Evolutionary conservation across 2,888 invertebrate species (phyloP).

Genomic region (Notocelia uddmanniana): DNA sequence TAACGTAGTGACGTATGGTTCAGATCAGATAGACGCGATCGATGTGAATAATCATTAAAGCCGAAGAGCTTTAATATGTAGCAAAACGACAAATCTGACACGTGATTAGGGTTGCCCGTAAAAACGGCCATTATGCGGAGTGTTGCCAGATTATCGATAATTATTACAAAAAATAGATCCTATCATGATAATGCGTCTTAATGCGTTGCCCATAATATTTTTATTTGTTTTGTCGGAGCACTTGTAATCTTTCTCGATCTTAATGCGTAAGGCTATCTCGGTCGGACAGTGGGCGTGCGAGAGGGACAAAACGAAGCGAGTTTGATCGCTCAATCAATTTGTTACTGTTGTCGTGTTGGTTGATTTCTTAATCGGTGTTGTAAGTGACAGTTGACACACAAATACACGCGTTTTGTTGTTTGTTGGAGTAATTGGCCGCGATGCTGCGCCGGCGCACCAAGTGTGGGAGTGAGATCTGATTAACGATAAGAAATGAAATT

Average conservation of each 20-base stretch:
- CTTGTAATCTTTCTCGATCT: constrained; percentile 70
- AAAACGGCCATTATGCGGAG: constrained; percentile 82
- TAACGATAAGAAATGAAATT: constrained; percentile 20
- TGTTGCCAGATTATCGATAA: constrained; percentile 85
- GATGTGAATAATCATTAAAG: constrained; percentile 73
- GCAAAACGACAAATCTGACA: constrained; percentile 81
- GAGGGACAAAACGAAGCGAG: constrained; percentile 64
- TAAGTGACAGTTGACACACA: constrained; percentile 66
- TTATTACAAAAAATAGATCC: constrained; percentile 81
- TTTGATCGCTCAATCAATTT: constrained; percentile 75
- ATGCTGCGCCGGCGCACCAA: background rate
- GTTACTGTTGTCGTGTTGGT: constrained; percentile 70
- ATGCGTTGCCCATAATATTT: constrained; percentile 80
- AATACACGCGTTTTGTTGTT: constrained; percentile 43
- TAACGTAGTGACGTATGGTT: constrained; percentile 60
- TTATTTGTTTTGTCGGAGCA: constrained; percentile 78
- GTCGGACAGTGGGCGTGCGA: constrained; percentile 56
- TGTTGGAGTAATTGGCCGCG: constrained; percentile 34
- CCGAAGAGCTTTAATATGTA: constrained; percentile 67
- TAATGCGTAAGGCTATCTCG: constrained; percentile 69
- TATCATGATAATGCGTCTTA: constrained; percentile 81
- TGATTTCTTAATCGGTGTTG: constrained; percentile 71
- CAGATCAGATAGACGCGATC: constrained; percentile 48
- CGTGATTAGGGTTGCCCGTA: constrained; percentile 83
- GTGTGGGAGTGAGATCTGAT: constrained; percentile 38